A percentile compares a stretch with the other conserved stretches of the same genome.
Evolutionary conservation across 2,797 vertebrate genomes (phyloP).

Genomic region (Capromys pilorides): DNA sequence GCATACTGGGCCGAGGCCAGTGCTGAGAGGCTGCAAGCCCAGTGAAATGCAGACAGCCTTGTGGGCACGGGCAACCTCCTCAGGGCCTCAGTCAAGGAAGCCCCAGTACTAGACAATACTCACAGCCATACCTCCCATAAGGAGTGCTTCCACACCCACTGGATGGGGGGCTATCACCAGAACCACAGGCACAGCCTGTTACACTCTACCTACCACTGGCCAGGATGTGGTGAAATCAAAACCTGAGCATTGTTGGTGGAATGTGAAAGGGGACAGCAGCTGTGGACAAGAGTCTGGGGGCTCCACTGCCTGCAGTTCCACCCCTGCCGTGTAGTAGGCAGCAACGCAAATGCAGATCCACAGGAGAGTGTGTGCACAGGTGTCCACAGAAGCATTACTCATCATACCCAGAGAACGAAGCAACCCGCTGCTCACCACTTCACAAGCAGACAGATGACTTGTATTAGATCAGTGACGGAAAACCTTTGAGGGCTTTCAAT

Average conservation of each 20-base stretch:
- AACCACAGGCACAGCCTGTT: background rate
- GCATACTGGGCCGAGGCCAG: background rate
- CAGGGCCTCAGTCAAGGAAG: background rate
- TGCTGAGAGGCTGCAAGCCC: rapidly evolving
- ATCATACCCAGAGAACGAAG: background rate
- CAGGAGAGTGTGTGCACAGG: background rate
- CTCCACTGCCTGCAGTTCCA: background rate
- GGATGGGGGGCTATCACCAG: rapidly evolving
- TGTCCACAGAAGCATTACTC: background rate
- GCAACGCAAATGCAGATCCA: background rate
- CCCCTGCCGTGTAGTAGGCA: no score
- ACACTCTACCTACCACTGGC: background rate
- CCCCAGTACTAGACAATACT: background rate
- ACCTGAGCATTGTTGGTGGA: background rate
- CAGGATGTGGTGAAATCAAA: background rate
- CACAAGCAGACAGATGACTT: background rate
- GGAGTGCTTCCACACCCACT: background rate
- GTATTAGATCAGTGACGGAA: background rate
- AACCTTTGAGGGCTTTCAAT: background rate
- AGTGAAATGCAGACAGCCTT: background rate
- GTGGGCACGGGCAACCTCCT: background rate
- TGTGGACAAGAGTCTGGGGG: background rate
- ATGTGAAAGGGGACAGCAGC: rapidly evolving
- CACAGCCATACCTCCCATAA: background rate
- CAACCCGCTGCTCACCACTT: background rate